These are phyloP conservation scores for Poecile montanus DNA, from an alignment of 2,797 vertebrate species.

Conservation along the genomic window DNA sequence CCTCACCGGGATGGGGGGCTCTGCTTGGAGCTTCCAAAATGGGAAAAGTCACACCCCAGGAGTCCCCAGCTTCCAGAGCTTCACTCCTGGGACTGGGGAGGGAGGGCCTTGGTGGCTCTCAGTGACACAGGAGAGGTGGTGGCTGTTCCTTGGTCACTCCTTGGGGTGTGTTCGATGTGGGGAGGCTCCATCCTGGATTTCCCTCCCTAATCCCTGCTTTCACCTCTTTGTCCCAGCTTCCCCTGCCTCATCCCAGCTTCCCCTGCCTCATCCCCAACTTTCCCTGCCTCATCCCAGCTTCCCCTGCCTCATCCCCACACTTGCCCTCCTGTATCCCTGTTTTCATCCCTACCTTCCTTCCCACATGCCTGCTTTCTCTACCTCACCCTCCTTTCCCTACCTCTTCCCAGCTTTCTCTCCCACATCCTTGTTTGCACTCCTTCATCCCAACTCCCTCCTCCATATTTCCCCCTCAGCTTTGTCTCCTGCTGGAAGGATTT, in stretches of 20 bases:
- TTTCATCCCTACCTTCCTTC: background rate
- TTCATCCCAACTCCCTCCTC: background rate
- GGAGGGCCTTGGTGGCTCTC: background rate
- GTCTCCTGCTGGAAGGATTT: background rate
- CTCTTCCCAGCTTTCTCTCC: background rate
- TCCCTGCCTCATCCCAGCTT: background rate
- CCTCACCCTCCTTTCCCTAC: background rate
- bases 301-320: background rate
- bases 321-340: background rate
- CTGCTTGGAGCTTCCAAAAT: background rate
- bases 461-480: background rate
- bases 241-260: background rate
- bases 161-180: background rate
- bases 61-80: background rate
- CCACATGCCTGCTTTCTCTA: background rate
- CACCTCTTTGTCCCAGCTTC: background rate
- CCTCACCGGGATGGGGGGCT: fast-evolving
- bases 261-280: background rate
- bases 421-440: background rate
- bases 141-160: background rate
- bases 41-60: background rate
- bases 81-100: fast-evolving
- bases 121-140: fast-evolving
- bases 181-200: background rate
- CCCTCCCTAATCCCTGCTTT: background rate